Evolutionary conservation across 2,113 vertebrate genomes (phyloP), one percentile per base, ranked within the genome.

Genomic region (Sinocyclocheilus rhinocerous): DNA sequence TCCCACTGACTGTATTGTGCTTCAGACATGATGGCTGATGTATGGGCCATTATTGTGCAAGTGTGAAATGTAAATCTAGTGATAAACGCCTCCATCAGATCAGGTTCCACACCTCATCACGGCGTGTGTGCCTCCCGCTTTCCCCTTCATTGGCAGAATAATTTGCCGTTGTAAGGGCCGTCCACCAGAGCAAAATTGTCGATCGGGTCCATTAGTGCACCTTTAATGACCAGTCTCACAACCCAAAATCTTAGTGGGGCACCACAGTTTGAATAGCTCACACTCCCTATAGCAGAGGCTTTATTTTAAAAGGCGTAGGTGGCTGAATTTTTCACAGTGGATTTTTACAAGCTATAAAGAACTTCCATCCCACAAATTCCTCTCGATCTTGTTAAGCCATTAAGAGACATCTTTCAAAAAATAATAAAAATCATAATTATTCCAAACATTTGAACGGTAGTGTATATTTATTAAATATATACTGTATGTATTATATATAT

Each of bases 161-260:
- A 93, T 95, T 89, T 93, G 61, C 6, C 39, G 39, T 8, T 42
- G 39, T 42, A 8, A 42, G 39, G 39, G 42, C 90, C 88, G 52
- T 55, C 88, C 87, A 50, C 91, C 91, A 88, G 90, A 92, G 90
- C 90, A 92, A 91, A 93, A 93, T 88, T 90, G 91, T 83, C 91
- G 91, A 92, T 93, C 91, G 91, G 93, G 92, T 90, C 92, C 93
- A 94, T 95, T 95, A 94, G 89, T 81, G 91, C 77, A 88, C 88
- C 83, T 90, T 91, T 94, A 94, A 95, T 92, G 92, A 92, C 91
- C 50, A 52, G 4, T 16, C 15, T 50, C 48, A 93, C 91, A 91
- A 92, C 89, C 92, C 86, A 87, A 90, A 91, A 90, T 85, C 84
- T 88, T 81, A 88, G 81, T 84, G 87, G 85, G 90, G 88, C 70